Conservation (phyloP, 2,797 vertebrate genomes). For the Sebastes vulpes region DNA sequence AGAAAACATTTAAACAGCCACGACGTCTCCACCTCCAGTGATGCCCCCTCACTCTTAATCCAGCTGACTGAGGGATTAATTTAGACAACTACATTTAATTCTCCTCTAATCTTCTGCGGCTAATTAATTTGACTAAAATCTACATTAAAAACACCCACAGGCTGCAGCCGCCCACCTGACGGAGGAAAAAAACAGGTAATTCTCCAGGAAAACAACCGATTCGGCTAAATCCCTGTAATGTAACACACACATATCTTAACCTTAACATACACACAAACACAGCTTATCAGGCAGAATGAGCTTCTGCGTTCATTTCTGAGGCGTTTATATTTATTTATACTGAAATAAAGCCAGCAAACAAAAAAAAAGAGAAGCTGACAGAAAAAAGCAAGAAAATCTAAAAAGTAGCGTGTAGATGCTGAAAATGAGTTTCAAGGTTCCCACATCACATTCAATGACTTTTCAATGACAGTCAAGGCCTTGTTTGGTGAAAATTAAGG, state of each 20-base stretch:
- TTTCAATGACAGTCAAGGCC: not conserved
- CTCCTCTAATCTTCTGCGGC: constrained; percentile 42
- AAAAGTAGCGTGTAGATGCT: not conserved
- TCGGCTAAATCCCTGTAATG: not conserved
- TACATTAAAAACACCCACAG: constrained; percentile 2
- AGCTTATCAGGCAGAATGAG: too few relatives aligned
- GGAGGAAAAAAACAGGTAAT: not conserved
- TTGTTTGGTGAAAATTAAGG: not conserved
- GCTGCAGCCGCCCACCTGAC: constrained; percentile 11
- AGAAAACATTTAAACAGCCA: not conserved
- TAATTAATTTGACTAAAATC: constrained; percentile 56
- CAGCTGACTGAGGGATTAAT: constrained; percentile 35
- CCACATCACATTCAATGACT: too few relatives aligned
- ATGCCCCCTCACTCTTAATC: constrained; percentile 7
- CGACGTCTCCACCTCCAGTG: not conserved
- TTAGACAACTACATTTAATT: constrained; percentile 31
- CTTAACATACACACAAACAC: not conserved
- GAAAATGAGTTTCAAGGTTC: too few relatives aligned
- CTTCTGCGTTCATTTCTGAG: too few relatives aligned
- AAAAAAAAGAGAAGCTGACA: too few relatives aligned
- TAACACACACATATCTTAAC: not conserved
- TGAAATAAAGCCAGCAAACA: too few relatives aligned
- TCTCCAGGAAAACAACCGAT: not conserved
- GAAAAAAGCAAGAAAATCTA: too few relatives aligned
- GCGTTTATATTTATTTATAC: too few relatives aligned